Percentiles rank a stretch among this genome's conserved stretches.
phyloP scores from a whole-genome alignment of 2,797 vertebrate species.

The Balearica regulorum region DNA sequence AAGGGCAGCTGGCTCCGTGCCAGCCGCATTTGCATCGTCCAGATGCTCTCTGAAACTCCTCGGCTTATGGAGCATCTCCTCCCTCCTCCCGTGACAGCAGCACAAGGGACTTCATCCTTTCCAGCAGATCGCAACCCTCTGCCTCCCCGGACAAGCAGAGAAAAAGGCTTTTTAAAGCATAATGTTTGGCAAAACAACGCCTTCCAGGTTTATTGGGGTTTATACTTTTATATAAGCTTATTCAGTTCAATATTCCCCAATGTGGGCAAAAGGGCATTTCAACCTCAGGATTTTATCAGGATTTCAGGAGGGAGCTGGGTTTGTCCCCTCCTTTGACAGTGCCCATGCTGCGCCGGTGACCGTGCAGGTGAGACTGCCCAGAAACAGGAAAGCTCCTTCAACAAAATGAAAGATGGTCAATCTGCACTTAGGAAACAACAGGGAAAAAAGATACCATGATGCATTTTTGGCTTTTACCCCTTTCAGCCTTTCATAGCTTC shows the following conservation, averaged over 20 bases:
- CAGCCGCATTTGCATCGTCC: neutral
- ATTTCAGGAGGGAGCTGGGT: neutral
- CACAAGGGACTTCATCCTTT: neutral
- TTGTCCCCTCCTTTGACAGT: neutral
- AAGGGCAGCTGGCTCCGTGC: neutral
- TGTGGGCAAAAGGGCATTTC: neutral
- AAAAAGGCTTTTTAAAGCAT: neutral
- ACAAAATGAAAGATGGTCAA: neutral
- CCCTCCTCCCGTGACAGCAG: neutral
- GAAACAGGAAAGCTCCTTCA: neutral
- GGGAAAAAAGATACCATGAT: neutral
- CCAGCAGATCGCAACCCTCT: neutral
- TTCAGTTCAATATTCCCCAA: neutral
- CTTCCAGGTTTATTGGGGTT: neutral
- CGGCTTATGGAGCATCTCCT: neutral
- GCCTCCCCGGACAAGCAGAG: neutral
- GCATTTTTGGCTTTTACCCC: neutral
- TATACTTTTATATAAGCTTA: neutral
- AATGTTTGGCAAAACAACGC: neutral
- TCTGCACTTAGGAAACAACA: neutral
- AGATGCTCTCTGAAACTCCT: neutral
- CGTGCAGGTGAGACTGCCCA: neutral
- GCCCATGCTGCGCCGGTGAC: rapidly evolving
- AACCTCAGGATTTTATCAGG: neutral
- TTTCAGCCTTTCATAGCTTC: neutral